Conservation (phyloP, 2,888 invertebrate species). For the Ctena decussata region DNA sequence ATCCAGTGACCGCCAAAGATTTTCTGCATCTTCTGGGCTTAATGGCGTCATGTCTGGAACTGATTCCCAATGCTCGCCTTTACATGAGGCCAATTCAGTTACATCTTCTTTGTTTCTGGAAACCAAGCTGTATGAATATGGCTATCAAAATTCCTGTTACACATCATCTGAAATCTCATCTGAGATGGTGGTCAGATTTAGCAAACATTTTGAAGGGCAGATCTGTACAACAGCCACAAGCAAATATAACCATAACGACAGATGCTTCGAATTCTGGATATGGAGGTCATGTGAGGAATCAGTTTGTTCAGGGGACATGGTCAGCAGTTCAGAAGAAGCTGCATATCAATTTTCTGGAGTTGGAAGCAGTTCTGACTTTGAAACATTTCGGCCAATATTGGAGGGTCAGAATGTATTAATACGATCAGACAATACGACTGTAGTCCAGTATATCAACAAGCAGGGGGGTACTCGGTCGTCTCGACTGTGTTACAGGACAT, state of each 20-base stretch:
- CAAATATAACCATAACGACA: constrained; percentile 20
- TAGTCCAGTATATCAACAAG: constrained; percentile 47
- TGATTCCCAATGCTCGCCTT: constrained; percentile 37
- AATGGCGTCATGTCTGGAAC: constrained; percentile 40
- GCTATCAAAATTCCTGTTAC: constrained; percentile 14
- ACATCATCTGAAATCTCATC: constrained; percentile 12
- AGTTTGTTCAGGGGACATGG: constrained; percentile 26
- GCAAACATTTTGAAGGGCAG: constrained; percentile 23
- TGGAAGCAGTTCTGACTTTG: constrained; percentile 26
- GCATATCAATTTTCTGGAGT: constrained; percentile 45
- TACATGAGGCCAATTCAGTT: constrained; percentile 28
- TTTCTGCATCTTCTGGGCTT: constrained; percentile 32
- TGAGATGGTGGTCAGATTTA: constrained; percentile 14
- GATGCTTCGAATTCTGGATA: constrained; percentile 38
- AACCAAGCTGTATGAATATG: background rate
- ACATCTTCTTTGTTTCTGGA: constrained; percentile 23
- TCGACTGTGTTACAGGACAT: constrained; percentile 32
- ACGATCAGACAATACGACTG: constrained; percentile 45
- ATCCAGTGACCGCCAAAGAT: background rate
- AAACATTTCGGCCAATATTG: constrained; percentile 22
- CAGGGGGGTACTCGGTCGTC: constrained; percentile 51
- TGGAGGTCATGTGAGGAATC: constrained; percentile 32
- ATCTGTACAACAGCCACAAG: background rate
- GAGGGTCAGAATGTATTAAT: constrained; percentile 25
- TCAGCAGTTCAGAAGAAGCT: background rate